Evolutionary conservation across 2,113 vertebrate genomes (phyloP).

Genomic region (Bufo bufo): DNA sequence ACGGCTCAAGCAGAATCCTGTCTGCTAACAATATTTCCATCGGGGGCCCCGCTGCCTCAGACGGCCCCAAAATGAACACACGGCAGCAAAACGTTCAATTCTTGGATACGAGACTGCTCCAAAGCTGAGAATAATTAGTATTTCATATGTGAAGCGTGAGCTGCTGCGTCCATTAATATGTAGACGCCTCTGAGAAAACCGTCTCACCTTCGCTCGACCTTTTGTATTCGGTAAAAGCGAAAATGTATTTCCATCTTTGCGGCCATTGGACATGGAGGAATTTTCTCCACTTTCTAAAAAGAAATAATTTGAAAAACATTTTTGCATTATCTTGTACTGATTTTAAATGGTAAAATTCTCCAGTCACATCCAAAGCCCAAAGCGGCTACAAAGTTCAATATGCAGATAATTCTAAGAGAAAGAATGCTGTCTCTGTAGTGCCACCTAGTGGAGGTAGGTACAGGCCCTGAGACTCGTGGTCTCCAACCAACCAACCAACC

Average conservation of each 20-base stretch:
- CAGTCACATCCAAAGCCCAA: not conserved
- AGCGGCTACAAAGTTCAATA: not conserved
- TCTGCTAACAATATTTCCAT: not conserved
- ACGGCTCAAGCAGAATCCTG: not conserved
- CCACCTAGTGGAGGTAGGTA: no score
- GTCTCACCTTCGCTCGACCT: slow-evolving; percentile 11
- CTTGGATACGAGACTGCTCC: not conserved
- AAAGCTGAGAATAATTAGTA: not conserved
- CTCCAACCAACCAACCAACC: no score
- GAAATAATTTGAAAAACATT: not conserved
- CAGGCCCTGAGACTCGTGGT: no score
- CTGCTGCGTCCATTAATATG: not conserved
- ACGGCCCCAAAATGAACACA: not conserved
- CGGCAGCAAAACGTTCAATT: not conserved
- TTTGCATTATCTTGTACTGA: not conserved
- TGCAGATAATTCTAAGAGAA: no score
- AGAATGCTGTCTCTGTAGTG: no score
- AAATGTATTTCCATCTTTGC: not conserved
- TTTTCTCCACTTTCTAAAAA: not conserved
- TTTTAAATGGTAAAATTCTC: not conserved
- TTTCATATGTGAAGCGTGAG: not conserved
- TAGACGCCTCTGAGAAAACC: not conserved
- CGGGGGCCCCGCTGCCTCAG: not conserved
- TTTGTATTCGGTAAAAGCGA: not conserved
- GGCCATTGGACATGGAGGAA: not conserved